Conservation (phyloP, 92 coral and sea anemone species). For the Paramuricea clavata region DNA sequence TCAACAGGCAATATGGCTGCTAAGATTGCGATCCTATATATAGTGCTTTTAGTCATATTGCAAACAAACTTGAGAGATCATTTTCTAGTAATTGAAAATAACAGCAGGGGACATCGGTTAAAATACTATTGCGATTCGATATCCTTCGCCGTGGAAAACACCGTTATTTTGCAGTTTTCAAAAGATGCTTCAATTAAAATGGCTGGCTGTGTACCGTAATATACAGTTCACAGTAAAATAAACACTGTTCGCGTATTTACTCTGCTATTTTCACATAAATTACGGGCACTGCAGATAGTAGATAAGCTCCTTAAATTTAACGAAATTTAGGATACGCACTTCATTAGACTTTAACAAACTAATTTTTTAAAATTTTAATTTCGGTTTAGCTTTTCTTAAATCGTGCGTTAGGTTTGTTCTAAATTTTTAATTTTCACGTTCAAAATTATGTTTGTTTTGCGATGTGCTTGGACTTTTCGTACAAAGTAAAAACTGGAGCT, state of each 20-base stretch:
- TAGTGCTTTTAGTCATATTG: not conserved
- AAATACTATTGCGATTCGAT: not conserved
- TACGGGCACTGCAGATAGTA: not conserved
- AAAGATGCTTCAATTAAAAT: too few relatives aligned
- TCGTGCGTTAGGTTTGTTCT: not conserved
- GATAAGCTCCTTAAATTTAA: not conserved
- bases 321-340: not conserved
- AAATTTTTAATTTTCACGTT: not conserved
- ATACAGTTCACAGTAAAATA: not conserved
- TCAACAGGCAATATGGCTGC: not conserved
- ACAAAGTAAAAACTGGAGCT: not conserved
- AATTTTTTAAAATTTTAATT: not conserved
- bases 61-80: not conserved
- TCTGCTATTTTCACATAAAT: not conserved
- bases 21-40: not conserved
- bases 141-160: not conserved
- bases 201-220: not conserved
- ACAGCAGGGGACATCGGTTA: not conserved
- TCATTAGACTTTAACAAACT: not conserved
- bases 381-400: not conserved
- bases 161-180: not conserved
- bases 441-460: not conserved
- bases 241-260: not conserved
- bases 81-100: not conserved
- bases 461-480: not conserved